Evolutionary conservation across 2,113 vertebrate species (phyloP).

Genomic region (Serinus canaria): DNA sequence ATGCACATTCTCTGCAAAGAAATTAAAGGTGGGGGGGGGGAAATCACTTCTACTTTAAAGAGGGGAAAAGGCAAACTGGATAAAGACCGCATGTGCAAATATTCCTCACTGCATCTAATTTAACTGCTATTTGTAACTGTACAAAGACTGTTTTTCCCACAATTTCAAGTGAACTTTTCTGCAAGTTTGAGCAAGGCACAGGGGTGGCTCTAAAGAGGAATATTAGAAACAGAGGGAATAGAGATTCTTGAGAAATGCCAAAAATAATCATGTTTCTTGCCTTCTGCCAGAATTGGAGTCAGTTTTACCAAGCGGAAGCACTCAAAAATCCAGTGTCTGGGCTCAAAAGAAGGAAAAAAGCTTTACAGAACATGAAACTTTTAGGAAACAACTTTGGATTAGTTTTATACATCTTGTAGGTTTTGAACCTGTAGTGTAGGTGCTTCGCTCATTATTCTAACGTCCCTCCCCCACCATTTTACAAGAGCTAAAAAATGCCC

Average conservation of each 20-base stretch:
- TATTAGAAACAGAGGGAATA: background rate
- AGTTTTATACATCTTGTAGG: background rate
- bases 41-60: background rate
- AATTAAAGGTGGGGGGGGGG: background rate
- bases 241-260: background rate
- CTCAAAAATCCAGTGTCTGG: background rate
- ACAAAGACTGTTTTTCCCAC: background rate
- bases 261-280: slow-evolving; percentile 29
- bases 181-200: background rate
- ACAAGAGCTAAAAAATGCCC: slow-evolving; percentile 52
- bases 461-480: background rate
- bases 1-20: background rate
- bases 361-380: background rate
- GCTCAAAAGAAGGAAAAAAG: background rate
- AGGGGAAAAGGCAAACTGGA: background rate
- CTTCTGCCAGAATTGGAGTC: slow-evolving; percentile 2
- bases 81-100: background rate
- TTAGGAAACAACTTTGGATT: background rate
- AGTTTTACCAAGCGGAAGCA: slow-evolving; percentile 8
- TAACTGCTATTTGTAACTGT: background rate
- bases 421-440: slow-evolving; percentile 8
- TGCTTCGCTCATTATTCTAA: background rate
- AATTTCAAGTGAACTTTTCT: slow-evolving; percentile 2
- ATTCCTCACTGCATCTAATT: background rate
- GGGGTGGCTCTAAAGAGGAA: background rate